Conservation (phyloP, 2,888 invertebrate species). For the Ochropleura plecta region DNA sequence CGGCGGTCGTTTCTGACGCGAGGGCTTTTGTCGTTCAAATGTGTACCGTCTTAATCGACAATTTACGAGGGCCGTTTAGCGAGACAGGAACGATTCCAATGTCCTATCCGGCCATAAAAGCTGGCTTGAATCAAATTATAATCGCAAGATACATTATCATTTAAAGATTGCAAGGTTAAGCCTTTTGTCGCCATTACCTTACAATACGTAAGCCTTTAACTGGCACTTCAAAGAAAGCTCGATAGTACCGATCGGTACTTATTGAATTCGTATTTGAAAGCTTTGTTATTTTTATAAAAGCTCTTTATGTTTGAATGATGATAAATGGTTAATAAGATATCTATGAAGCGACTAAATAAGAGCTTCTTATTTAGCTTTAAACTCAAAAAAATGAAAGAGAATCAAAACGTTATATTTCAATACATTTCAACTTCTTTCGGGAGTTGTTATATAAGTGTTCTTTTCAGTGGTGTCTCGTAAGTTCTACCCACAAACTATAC, state of each 20-base stretch:
- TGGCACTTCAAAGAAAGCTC: conserved; percentile 41
- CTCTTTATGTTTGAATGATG: conserved; percentile 1
- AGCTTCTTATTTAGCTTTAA: neutral
- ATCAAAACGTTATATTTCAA: neutral
- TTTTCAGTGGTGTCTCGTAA: neutral
- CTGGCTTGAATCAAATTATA: conserved; percentile 77
- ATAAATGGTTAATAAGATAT: neutral
- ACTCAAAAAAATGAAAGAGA: no score
- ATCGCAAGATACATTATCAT: conserved; percentile 75
- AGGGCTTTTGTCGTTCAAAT: conserved; percentile 80
- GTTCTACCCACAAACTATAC: neutral
- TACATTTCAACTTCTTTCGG: neutral
- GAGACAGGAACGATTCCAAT: conserved; percentile 68
- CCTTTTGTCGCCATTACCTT: conserved; percentile 65
- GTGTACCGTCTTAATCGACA: conserved; percentile 84
- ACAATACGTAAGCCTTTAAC: conserved; percentile 53
- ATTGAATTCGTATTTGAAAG: conserved; percentile 43
- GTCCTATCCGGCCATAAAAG: conserved; percentile 76
- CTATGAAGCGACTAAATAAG: neutral
- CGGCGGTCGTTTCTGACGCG: conserved; percentile 75
- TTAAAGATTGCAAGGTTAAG: conserved; percentile 67
- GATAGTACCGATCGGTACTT: conserved; percentile 29
- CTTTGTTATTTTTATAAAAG: conserved; percentile 32
- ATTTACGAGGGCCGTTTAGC: conserved; percentile 82
- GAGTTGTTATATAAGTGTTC: neutral